A percentile compares a stretch with the other conserved stretches of the same genome.
These are phyloP conservation scores for Drosophila robusta DNA, from an alignment of 2,888 invertebrate species.

Conservation along the genomic window DNA sequence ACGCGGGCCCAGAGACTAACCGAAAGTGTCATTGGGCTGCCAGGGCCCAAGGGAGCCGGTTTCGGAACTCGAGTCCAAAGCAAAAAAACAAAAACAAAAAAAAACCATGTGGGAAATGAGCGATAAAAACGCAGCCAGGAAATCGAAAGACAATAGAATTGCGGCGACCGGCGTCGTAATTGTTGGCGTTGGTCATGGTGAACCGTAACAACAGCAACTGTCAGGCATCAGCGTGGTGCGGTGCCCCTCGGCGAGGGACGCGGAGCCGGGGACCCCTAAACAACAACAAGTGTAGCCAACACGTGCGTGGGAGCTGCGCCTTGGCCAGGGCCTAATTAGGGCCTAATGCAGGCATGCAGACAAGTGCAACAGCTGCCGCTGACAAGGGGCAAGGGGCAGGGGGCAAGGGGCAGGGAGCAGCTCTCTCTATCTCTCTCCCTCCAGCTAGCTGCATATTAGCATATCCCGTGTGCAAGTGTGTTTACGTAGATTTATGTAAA, in stretches of 20 bases:
- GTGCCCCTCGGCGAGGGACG: not conserved
- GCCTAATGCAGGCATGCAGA: slow-evolving; percentile 27
- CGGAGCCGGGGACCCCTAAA: slow-evolving; percentile 10
- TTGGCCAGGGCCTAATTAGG: slow-evolving; percentile 54
- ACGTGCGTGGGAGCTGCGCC: slow-evolving; percentile 71
- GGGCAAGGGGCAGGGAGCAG: not conserved
- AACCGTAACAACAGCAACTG: slow-evolving; percentile 80
- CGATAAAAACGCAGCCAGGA: slow-evolving; percentile 72
- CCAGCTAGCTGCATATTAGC: not conserved
- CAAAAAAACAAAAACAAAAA: slow-evolving; percentile 10
- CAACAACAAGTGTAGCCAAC: slow-evolving; percentile 55
- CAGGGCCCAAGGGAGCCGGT: not conserved
- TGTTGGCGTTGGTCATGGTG: slow-evolving; percentile 81
- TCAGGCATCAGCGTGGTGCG: slow-evolving; percentile 28
- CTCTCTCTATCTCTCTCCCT: not conserved
- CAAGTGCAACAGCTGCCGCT: slow-evolving; percentile 37
- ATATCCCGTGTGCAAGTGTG: slow-evolving; percentile 20
- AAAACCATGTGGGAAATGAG: slow-evolving; percentile 73
- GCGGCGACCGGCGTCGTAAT: slow-evolving; percentile 63
- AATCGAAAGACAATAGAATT: slow-evolving; percentile 79
- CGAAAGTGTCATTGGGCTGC: slow-evolving; percentile 56
- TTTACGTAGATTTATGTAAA: slow-evolving; percentile 76
- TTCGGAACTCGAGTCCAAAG: slow-evolving; percentile 19
- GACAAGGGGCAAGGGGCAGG: slow-evolving; percentile 1
- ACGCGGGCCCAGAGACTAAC: slow-evolving; percentile 31